A percentile compares a stretch with the other conserved stretches of the same genome.
These are phyloP conservation scores for Eueremaeus valkanovi DNA, from an alignment of 2,888 invertebrate species.

Conservation along the genomic window DNA sequence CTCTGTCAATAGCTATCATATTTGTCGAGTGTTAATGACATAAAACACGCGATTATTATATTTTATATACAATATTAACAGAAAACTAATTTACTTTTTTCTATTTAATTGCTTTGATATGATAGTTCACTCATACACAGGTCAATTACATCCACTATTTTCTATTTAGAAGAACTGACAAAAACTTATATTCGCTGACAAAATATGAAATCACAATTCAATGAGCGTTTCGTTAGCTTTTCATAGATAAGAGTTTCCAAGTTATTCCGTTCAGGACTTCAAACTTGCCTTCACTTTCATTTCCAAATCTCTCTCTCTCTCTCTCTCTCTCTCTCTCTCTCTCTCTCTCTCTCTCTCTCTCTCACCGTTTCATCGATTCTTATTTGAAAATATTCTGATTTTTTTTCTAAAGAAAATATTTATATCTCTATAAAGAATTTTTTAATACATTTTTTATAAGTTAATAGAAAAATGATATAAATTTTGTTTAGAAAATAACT, in stretches of 20 bases:
- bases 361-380: no score
- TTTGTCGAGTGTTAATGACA: background rate
- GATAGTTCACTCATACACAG: background rate
- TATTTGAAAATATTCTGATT: no score
- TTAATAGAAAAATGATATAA: no score
- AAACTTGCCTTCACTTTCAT: background rate
- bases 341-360: background rate
- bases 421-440: no score
- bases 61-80: no score
- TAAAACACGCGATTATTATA: background rate
- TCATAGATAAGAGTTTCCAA: background rate
- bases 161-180: background rate
- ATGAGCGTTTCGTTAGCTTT: background rate
- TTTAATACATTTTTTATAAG: no score
- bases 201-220: background rate
- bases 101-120: background rate
- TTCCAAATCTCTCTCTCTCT: background rate
- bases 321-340: background rate
- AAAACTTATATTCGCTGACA: background rate
- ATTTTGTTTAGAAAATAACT: no score
- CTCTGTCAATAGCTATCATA: background rate
- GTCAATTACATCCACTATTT: background rate
- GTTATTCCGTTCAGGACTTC: background rate
- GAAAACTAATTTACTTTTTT: background rate
- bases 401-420: no score